A percentile compares a stretch with the other conserved stretches of the same genome.
Conservation (phyloP, 1,140 invertebrate species). For the Helicorthomorpha holstii region DNA sequence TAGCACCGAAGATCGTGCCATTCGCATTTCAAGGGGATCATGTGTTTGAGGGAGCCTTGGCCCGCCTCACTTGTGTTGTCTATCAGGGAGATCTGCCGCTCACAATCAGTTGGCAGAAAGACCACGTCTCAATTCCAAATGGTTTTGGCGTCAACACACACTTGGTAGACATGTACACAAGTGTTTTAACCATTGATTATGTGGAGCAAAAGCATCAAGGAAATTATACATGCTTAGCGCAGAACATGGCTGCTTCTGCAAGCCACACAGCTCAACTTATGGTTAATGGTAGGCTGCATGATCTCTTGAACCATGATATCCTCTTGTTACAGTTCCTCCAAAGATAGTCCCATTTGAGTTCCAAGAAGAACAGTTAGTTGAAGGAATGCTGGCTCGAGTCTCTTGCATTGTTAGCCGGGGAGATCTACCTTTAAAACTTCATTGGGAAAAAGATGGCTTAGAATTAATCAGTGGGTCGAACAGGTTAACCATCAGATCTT, state of each 20-base stretch:
- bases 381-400: too few relatives aligned
- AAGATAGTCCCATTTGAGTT: slow-evolving; percentile 9
- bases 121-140: slow-evolving; percentile 26
- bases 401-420: too few relatives aligned
- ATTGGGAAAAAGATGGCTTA: neutral
- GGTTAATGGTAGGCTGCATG: slow-evolving; percentile 39
- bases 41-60: slow-evolving; percentile 21
- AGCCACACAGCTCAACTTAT: slow-evolving; percentile 38
- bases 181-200: slow-evolving; percentile 54
- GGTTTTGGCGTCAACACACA: slow-evolving; percentile 18
- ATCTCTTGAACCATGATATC: neutral
- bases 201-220: slow-evolving; percentile 54
- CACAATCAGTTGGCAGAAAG: slow-evolving; percentile 50
- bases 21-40: slow-evolving; percentile 18
- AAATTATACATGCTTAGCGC: slow-evolving; percentile 51
- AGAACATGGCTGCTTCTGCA: slow-evolving; percentile 40
- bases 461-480: neutral
- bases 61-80: slow-evolving; percentile 26
- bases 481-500: neutral
- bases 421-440: neutral
- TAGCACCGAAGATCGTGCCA: slow-evolving; percentile 14
- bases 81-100: slow-evolving; percentile 36
- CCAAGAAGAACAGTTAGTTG: too few relatives aligned
- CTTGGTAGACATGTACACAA: slow-evolving; percentile 31
- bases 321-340: slow-evolving; percentile 12